Base-by-base conservation (phyloP, 2,113 vertebrate genomes). In the Calyptommatus sinebrachiatus region DNA sequence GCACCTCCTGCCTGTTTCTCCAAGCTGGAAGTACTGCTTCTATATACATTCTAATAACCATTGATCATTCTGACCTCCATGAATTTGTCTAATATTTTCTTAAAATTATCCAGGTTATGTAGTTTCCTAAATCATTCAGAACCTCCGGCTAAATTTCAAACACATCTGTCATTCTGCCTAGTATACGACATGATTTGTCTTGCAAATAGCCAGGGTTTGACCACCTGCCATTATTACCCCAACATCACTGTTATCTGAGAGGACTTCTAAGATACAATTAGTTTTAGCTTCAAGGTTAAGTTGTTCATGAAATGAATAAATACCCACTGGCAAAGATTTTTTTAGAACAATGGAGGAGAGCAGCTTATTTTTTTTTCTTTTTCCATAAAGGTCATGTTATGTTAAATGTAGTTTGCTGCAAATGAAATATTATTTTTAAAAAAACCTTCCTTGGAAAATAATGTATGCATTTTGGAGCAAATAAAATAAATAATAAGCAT, bases 381-480 rank as follows among this genome's bases (percentile, higher is more conserved):
- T 60, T 80, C 45, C 73, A 50, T 81, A 89, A 87, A 67, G 85
- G 89, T 83, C 73, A 28, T 87, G 73, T 79, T 85, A 79, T 83
- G 84, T 90, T 50, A 71, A 81, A 1, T 24, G 5, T 84, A 74
- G 53, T 1, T 60, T 31, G 16, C n/a, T 76, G 4, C 48, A 61
- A 41, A 41, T 41, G 5, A 41, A 41, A 41, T 41, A 41, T n/a
- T n/a, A n/a, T n/a, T n/a, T n/a, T n/a, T n/a, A 41, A 41, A 41
- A 41, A 41, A 41, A 41, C n/a, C n/a, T n/a, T 41, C 35, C 35
- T 41, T 41, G 35, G 35, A 41, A 2, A 41, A 41, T 41, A 41
- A 41, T 41, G 35, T 41, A 1, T 22, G 5, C 83, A 74, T 50
- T 1, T 60, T 31, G 16, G 20, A 70, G 4, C 48, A 63, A 75